Conservation (phyloP, 1,140 invertebrate genomes). For the Leptinotarsa defecta region DNA sequence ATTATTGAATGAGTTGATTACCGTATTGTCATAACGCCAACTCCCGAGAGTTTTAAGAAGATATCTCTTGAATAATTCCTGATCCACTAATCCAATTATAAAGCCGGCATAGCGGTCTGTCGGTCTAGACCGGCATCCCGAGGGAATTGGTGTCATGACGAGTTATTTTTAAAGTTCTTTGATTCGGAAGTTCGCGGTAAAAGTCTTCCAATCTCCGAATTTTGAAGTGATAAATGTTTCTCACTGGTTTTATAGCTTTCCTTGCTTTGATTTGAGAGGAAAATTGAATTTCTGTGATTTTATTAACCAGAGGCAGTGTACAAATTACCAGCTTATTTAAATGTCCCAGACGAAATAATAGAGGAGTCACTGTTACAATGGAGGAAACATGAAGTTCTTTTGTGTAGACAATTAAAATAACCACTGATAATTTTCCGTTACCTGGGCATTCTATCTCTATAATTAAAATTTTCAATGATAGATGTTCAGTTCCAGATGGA, state of each 20-base stretch:
- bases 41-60: neutral
- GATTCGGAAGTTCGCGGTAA: neutral
- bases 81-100: slow-evolving; percentile 4
- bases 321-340: too few species aligned
- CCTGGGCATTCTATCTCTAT: too few species aligned
- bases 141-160: neutral
- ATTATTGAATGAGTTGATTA: slow-evolving; percentile 4
- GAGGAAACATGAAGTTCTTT: too few species aligned
- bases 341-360: too few species aligned
- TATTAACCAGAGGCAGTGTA: too few species aligned
- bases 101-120: neutral
- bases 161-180: slow-evolving; percentile 2
- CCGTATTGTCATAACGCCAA: neutral
- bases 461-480: too few species aligned
- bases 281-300: neutral
- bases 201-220: neutral
- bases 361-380: too few species aligned
- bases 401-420: too few species aligned
- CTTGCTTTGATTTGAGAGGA: neutral
- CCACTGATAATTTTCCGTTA: too few species aligned
- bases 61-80: slow-evolving; percentile 6
- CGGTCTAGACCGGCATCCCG: neutral
- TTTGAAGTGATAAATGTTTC: neutral
- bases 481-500: too few species aligned
- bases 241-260: neutral